Conservation (phyloP, 2,797 vertebrate genomes). For the Ctenochaetus hawaiiensis region DNA sequence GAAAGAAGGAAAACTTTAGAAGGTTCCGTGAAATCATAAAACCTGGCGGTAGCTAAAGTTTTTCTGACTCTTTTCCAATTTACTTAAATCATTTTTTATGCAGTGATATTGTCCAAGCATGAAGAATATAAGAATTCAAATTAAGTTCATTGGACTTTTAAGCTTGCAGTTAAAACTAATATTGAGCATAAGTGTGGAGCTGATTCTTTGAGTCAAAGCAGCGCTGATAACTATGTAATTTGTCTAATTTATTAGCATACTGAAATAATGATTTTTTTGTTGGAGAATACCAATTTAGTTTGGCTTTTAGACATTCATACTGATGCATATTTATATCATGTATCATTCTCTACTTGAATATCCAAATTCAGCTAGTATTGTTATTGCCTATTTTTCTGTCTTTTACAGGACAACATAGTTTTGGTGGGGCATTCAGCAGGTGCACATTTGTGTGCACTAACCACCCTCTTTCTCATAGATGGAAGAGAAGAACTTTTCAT, state of each 20-base stretch:
- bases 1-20: background rate
- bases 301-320: background rate
- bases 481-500: constrained; percentile 79
- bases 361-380: background rate
- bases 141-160: no score
- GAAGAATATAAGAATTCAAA: no score
- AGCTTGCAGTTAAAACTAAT: no score
- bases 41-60: no score
- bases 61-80: no score
- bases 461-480: constrained; percentile 81
- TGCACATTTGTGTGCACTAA: constrained; percentile 83
- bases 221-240: no score
- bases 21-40: no score
- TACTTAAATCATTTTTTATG: no score
- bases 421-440: constrained; percentile 86
- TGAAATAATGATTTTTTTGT: background rate
- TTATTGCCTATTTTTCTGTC: constrained; percentile 11
- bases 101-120: no score
- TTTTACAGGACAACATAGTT: constrained; percentile 80
- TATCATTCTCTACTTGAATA: no score
- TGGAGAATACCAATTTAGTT: background rate
- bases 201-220: no score
- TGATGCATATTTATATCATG: background rate
- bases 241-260: background rate
- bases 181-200: no score